Evolutionary conservation across 2,888 invertebrate species (phyloP), one percentile per base, ranked within the genome.

Genomic region (Ceratothoa steindachneri): DNA sequence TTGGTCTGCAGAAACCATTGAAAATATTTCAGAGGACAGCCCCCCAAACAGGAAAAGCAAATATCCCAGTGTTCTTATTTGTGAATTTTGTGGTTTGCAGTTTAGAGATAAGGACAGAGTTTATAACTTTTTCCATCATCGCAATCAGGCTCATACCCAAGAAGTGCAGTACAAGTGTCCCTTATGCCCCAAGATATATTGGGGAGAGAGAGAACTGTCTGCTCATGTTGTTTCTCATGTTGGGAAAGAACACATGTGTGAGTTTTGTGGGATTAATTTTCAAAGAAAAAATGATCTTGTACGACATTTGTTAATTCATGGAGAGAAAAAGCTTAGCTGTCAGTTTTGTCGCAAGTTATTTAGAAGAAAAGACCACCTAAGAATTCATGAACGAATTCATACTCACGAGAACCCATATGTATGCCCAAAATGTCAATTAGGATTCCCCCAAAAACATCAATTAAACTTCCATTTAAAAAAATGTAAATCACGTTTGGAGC

Each of bases 111-210:
- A 76, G 30, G 73, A 76, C 24, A 53, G 76, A 68, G 76, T 73
- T 0, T 76, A 76, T 51, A 67, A 73, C 22, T 76, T 76, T 71
- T 76, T 73, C 55, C 73, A 76, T 22, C 76, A 76, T 53, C 73
- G 76, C 30, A 76, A 76, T 55, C 66, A 65, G 27, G 70, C 68
- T 64, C 76, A 76, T 60, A 73, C 73, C 15, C 72, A 73, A 27
- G 76, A 73, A 28, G 67, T 73, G 64, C 19, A 70, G 7, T 76
- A 70, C 41, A 67, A 28, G 9, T 76, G 76, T 64, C 73, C 73
- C 22, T 67, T 76, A 60, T 76, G 73, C 66, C 70, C 30, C 1
- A 76, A 73, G 29, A 67, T 71, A 24, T 76, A 71, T 71, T 76
- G 73, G 72, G 73, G 76, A n/a, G 76, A 76, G 19, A 60, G 76